A percentile compares a stretch with the other conserved stretches of the same genome.
These are phyloP conservation scores for Odontomyia ornata DNA, from an alignment of 2,888 invertebrate genomes.

Conservation along the genomic window DNA sequence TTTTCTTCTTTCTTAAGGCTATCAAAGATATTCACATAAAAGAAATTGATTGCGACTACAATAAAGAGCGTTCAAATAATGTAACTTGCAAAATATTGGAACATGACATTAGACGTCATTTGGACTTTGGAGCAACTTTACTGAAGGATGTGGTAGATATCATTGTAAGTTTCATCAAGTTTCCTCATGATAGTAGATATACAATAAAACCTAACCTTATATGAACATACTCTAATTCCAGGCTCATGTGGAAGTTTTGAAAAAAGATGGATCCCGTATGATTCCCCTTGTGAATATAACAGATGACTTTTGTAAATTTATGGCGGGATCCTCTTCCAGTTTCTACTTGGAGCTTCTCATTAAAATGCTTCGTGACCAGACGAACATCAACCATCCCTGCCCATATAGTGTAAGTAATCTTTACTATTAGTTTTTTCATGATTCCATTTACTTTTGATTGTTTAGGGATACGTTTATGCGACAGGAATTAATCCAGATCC, in stretches of 20 bases:
- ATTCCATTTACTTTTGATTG: neutral
- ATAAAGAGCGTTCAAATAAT: conserved; percentile 31
- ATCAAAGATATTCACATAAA: conserved; percentile 37
- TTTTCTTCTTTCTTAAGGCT: conserved; percentile 16
- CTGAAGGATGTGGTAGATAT: conserved; percentile 39
- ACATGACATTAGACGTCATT: neutral
- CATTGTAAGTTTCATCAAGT: conserved; percentile 19
- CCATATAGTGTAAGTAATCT: conserved; percentile 41
- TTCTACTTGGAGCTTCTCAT: conserved; percentile 41
- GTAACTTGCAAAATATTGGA: conserved; percentile 27
- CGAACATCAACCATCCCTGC: conserved; percentile 44
- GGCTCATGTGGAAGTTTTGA: conserved; percentile 34
- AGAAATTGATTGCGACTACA: conserved; percentile 35
- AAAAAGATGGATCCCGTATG: conserved; percentile 15
- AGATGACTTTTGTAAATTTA: conserved; percentile 46
- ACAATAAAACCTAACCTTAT: too few relatives aligned
- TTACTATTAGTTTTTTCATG: too few relatives aligned
- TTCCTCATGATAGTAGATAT: neutral
- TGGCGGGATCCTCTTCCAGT: conserved; percentile 42
- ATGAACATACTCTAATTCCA: too few relatives aligned
- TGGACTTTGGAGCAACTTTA: conserved; percentile 33
- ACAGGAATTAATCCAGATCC: conserved; percentile 44
- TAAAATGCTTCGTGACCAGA: conserved; percentile 43
- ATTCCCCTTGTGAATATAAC: conserved; percentile 42
- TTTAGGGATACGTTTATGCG: conserved; percentile 44